These are phyloP conservation scores for Ophion ventricosus DNA, from an alignment of 2,888 invertebrate genomes.

Conservation along the genomic window DNA sequence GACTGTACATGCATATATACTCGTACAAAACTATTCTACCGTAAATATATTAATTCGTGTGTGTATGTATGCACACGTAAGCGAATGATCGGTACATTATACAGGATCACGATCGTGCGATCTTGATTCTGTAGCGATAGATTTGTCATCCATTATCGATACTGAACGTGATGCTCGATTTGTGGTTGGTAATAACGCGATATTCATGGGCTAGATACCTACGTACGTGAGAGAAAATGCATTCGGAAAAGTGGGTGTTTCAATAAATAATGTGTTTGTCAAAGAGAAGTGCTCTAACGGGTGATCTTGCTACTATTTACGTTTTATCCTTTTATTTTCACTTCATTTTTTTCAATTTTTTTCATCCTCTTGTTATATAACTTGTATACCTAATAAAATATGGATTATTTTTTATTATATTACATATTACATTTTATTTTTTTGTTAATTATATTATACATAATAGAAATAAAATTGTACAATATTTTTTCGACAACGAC, in stretches of 20 bases:
- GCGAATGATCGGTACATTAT: neutral
- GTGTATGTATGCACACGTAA: neutral
- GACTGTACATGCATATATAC: conserved; percentile 15
- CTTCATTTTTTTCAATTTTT: neutral
- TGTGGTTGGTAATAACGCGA: conserved; percentile 67
- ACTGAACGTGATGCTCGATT: conserved; percentile 77
- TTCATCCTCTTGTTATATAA: neutral
- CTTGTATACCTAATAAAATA: too few species aligned
- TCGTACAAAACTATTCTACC: conserved; percentile 10
- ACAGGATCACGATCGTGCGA: conserved; percentile 63
- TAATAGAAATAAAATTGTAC: too few species aligned
- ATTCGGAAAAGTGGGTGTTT: neutral
- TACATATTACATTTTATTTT: too few species aligned
- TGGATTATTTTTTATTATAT: too few species aligned
- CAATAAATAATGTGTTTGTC: conserved; percentile 1
- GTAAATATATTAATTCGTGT: neutral
- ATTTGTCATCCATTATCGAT: conserved; percentile 71
- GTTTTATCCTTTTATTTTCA: neutral
- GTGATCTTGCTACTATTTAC: neutral
- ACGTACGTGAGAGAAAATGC: conserved; percentile 44
- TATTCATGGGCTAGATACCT: conserved; percentile 45
- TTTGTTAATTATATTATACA: too few species aligned
- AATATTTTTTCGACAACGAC: too few species aligned
- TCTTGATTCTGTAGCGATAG: conserved; percentile 67
- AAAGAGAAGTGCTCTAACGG: neutral